Evolutionary conservation across 2,113 vertebrate species (phyloP).

Genomic region (Erpornis zantholeuca): DNA sequence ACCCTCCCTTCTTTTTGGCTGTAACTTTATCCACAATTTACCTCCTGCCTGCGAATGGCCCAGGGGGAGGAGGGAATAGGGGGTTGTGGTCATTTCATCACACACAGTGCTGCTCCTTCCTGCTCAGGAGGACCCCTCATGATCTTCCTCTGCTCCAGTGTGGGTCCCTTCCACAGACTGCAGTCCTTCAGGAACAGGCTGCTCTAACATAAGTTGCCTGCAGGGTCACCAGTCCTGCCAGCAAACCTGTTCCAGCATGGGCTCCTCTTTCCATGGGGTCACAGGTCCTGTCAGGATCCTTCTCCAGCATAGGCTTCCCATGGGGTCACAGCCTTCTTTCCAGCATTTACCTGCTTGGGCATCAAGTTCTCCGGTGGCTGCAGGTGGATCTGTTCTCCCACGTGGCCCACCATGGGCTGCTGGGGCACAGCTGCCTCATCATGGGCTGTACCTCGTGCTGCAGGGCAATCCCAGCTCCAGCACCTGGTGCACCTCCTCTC

Average conservation of each 20-base stretch:
- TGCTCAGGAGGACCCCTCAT: background rate
- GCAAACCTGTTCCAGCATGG: accelerated
- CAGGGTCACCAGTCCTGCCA: background rate
- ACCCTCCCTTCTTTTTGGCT: accelerated
- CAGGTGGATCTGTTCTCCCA: background rate
- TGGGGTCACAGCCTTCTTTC: background rate
- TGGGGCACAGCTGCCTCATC: background rate
- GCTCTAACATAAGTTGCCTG: accelerated
- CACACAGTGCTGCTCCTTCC: background rate
- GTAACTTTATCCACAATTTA: background rate
- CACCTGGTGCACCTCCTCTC: background rate
- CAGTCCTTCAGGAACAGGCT: background rate
- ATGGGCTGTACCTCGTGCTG: accelerated
- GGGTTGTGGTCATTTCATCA: background rate
- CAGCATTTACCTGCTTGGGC: background rate
- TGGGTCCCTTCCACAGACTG: background rate
- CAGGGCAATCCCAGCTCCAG: background rate
- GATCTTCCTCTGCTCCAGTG: background rate
- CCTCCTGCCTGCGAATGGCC: background rate
- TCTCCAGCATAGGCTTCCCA: background rate
- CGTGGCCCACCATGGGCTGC: accelerated
- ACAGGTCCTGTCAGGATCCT: background rate
- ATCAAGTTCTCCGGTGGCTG: background rate
- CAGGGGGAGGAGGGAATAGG: background rate
- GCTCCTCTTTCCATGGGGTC: background rate